phyloP scores from a whole-genome alignment of 2,888 invertebrate species.

The Archips crataeganus region DNA sequence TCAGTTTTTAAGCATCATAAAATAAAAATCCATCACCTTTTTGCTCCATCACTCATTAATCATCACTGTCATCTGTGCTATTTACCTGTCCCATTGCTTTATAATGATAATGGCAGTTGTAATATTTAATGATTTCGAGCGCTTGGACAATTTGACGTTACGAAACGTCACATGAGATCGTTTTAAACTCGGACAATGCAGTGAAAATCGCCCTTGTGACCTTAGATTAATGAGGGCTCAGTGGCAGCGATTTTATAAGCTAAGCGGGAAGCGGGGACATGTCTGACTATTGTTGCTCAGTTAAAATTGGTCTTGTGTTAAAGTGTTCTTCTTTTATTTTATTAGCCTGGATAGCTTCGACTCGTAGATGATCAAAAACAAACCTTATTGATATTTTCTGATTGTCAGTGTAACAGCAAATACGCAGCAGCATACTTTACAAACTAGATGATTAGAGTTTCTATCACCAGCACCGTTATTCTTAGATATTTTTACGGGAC shows the following conservation, averaged over 20 bases:
- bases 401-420: no score
- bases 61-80: constrained; percentile 19
- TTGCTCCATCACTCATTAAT: constrained; percentile 28
- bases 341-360: no score
- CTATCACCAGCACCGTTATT: no score
- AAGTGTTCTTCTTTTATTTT: no score
- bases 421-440: no score
- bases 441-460: no score
- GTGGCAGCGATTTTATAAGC: constrained; percentile 39
- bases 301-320: no score
- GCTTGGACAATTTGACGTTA: constrained; percentile 28
- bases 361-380: no score
- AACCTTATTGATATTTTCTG: no score
- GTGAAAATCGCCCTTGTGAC: constrained; percentile 47
- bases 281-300: no score
- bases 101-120: constrained; percentile 30
- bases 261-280: constrained; percentile 5
- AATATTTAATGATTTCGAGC: constrained; percentile 29
- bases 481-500: not conserved
- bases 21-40: constrained; percentile 16
- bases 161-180: constrained; percentile 41
- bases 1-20: constrained; percentile 3
- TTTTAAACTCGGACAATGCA: constrained; percentile 48
- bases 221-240: constrained; percentile 41
- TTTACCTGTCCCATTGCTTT: constrained; percentile 18